Base-by-base conservation (phyloP, 37 sponge, comb jelly and placozoan genomes). In the Corticium candelabrum region DNA sequence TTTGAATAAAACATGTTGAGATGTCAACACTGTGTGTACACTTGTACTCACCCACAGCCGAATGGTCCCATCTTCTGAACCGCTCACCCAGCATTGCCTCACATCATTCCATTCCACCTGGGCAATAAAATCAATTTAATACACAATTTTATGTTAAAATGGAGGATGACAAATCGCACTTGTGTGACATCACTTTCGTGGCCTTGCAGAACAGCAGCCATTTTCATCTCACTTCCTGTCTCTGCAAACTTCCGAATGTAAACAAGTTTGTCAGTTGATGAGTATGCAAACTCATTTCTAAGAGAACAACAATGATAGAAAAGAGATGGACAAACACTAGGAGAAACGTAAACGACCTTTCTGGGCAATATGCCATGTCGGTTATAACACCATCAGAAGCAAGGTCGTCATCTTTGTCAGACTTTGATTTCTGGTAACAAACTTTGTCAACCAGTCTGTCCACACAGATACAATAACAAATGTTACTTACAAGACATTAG, bases 141-240 rank as follows among this genome's bases (percentile, higher is more conserved):
- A 27, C 62, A 50, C 62, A 50, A 50, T 27, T 27, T 27, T 50
- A n/a, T n/a, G n/a, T n/a, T n/a, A n/a, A n/a, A n/a, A n/a, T n/a
- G n/a, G n/a, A n/a, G n/a, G n/a, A n/a, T n/a, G n/a, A n/a, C n/a
- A n/a, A n/a, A 27, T 27, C 21, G 15, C 15, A 88, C 92, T 87
- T 91, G 84, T 34, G 87, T 86, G 50, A 91, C 89, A 74, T 91
- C 93, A 0, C 67, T 69, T 5, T 3, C 76, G 85, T 89, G 89
- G 31, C 88, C 89, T n/a, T 21, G 1, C 11, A 88, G 75, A 2
- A 78, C 77, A 7, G 78, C 68, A 37, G 67, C 69, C 37, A 88
- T 50, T 32, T 41, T 39, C 85, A 85, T 41, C 69, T 83, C 83
- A 2, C 34, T 15, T 40, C n/a, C 35, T 0, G 32, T 34, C 11